These are phyloP conservation scores for Tragelaphus buxtoni DNA, from an alignment of 2,113 vertebrate genomes.

Conservation along the genomic window DNA sequence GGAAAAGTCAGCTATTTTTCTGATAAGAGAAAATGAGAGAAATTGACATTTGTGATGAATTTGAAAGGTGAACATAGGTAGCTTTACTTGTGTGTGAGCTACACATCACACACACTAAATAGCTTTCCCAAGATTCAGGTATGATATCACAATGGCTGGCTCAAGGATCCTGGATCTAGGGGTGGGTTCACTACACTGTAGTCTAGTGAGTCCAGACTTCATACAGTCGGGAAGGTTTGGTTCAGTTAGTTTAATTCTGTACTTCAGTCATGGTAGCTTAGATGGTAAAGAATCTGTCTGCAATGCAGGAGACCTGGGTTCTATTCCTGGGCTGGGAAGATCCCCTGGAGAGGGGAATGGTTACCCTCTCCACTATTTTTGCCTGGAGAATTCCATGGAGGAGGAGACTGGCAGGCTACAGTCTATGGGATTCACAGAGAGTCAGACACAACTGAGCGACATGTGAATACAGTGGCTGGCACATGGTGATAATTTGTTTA, in stretches of 20 bases:
- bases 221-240: background rate
- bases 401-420: background rate
- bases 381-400: background rate
- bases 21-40: background rate
- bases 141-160: background rate
- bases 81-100: background rate
- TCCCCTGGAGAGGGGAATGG: background rate
- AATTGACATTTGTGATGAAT: background rate
- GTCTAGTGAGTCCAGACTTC: background rate
- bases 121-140: background rate
- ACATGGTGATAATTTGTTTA: rapidly evolving
- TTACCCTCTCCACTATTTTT: background rate
- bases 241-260: background rate
- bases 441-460: background rate
- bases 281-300: background rate
- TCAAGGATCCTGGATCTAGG: background rate
- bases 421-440: background rate
- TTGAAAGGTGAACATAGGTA: background rate
- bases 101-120: background rate
- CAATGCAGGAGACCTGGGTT: background rate
- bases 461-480: background rate
- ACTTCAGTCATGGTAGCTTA: background rate
- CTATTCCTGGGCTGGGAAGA: background rate
- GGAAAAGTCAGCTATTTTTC: background rate
- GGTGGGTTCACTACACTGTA: rapidly evolving